Evolutionary conservation across 92 coral and sea anemone genomes (phyloP).

Genomic region (Zoanthus sansibaricus): DNA sequence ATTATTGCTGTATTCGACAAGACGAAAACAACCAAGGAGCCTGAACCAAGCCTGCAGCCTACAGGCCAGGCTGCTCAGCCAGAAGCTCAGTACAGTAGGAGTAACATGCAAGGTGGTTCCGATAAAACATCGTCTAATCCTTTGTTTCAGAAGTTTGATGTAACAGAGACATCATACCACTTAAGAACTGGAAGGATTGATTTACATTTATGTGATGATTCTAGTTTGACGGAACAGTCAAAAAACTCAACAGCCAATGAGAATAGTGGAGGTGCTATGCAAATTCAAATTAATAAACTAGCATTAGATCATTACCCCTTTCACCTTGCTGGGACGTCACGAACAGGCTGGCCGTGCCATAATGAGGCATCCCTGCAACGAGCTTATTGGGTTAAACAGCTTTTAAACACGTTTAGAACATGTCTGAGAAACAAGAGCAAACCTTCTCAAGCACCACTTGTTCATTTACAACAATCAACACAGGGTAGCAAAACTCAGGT

Average conservation of each 20-base stretch:
- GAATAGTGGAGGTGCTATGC: conserved; percentile 93
- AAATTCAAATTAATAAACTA: conserved; percentile 84
- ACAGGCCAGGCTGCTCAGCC: conserved; percentile 68
- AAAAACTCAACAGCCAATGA: conserved; percentile 36
- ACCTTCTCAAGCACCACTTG: conserved; percentile 32
- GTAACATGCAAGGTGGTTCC: conserved; percentile 58
- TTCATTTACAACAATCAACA: conserved; percentile 22
- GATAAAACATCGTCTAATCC: conserved; percentile 61
- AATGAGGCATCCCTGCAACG: conserved; percentile 95
- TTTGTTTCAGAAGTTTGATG: conserved; percentile 81
- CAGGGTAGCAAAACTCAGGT: conserved; percentile 62
- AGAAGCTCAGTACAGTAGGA: conserved; percentile 53
- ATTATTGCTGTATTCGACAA: conserved; percentile 74
- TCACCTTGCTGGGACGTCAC: conserved; percentile 95
- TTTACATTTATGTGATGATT: conserved; percentile 92
- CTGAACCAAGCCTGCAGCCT: conserved; percentile 63
- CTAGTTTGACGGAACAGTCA: conserved; percentile 59
- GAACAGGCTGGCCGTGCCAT: conserved; percentile 92
- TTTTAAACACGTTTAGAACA: conserved; percentile 86
- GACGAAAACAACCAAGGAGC: conserved; percentile 56
- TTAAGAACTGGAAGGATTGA: conserved; percentile 91
- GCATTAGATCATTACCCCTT: conserved; percentile 93
- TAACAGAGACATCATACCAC: conserved; percentile 90
- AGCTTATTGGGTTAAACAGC: conserved; percentile 94
- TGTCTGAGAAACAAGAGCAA: conserved; percentile 65